phyloP scores from a whole-genome alignment of 2,113 vertebrate species.

The Chaetodon auriga region DNA sequence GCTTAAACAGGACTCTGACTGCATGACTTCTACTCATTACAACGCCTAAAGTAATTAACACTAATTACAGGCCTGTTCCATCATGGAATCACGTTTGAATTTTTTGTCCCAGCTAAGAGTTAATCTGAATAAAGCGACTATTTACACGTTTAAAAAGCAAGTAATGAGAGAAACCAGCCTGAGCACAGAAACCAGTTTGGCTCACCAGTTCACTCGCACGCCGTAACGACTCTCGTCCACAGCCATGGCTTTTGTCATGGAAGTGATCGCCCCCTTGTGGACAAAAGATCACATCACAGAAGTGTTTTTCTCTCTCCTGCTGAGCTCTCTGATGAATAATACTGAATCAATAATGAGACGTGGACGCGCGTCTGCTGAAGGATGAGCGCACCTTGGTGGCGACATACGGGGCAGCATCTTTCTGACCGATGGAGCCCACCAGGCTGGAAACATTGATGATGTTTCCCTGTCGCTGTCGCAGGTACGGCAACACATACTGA shows the following conservation, averaged over 20 bases:
- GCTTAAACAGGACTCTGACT: no score
- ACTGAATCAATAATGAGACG: background rate
- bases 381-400: slow-evolving; percentile 86
- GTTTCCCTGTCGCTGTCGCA: slow-evolving; percentile 84
- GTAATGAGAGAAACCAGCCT: background rate
- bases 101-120: no score
- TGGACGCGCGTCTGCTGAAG: rapidly evolving
- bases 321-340: background rate
- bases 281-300: slow-evolving; percentile 25
- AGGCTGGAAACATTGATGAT: slow-evolving; percentile 89
- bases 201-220: slow-evolving; percentile 90
- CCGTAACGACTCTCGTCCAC: slow-evolving; percentile 87
- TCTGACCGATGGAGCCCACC: slow-evolving; percentile 84
- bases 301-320: rapidly evolving
- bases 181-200: background rate
- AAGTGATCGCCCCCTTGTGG: slow-evolving; percentile 86
- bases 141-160: no score
- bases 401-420: slow-evolving; percentile 84
- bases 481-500: slow-evolving; percentile 84
- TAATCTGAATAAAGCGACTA: no score
- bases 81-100: no score
- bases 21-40: no score
- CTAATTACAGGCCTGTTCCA: no score
- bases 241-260: slow-evolving; percentile 91
- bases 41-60: no score